Percentiles rank a stretch among this genome's conserved stretches.
phyloP scores from a whole-genome alignment of 2,797 vertebrate species.

The Hapalemur alaotrensis region DNA sequence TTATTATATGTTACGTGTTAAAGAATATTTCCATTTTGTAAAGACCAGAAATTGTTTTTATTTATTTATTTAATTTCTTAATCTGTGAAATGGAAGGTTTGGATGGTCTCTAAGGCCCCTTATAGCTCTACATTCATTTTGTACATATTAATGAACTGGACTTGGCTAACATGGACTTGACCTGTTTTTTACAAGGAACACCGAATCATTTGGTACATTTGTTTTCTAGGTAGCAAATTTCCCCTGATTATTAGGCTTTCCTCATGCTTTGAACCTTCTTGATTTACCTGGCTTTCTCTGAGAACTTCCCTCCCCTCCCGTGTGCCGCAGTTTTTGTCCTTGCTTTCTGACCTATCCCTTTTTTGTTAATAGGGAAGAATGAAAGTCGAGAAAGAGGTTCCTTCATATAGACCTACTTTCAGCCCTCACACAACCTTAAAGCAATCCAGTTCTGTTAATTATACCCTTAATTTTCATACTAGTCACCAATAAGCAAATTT shows the following conservation, averaged over 20 bases:
- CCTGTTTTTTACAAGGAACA: neutral
- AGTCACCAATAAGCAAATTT: neutral
- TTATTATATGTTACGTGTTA: constrained; percentile 1
- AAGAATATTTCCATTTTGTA: neutral
- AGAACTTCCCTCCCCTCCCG: constrained; percentile 46
- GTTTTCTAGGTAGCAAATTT: neutral
- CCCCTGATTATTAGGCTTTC: neutral
- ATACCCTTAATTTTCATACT: neutral
- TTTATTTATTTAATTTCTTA: neutral
- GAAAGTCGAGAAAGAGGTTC: neutral
- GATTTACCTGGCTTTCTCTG: constrained; percentile 44
- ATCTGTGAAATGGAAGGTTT: neutral
- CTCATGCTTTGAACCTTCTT: neutral
- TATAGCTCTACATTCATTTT: neutral
- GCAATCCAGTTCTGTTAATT: neutral
- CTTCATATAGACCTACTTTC: neutral
- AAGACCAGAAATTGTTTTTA: neutral
- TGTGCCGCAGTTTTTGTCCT: neutral
- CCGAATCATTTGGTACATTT: neutral
- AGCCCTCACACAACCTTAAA: neutral
- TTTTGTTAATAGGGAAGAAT: neutral
- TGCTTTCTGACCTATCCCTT: neutral
- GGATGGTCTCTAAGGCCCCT: neutral
- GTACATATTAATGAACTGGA: neutral
- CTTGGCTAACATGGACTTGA: neutral